phyloP scores from a whole-genome alignment of 2,113 vertebrate genomes.

The Pedionomus torquatus region DNA sequence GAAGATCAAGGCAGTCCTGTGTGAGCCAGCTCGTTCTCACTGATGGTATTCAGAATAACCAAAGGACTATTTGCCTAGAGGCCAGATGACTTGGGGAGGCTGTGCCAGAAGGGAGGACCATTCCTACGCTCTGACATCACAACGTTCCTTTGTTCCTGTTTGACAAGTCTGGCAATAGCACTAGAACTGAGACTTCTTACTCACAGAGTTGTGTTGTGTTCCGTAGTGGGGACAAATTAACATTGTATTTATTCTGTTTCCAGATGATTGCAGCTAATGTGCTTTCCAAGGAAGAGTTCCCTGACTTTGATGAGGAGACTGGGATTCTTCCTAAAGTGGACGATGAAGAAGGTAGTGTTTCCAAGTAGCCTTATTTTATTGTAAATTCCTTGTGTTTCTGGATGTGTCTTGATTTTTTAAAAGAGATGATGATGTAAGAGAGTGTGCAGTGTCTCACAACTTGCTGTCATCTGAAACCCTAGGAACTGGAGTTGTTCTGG shows the following conservation, averaged over 20 bases:
- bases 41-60: not conserved
- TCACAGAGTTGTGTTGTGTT: rapidly evolving
- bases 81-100: not conserved
- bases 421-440: not conserved
- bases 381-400: not conserved
- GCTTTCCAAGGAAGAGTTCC: constrained; percentile 97
- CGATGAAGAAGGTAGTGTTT: constrained; percentile 91
- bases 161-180: not conserved
- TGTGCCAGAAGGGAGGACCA: not conserved
- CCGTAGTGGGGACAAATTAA: not conserved
- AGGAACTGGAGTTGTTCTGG: not conserved
- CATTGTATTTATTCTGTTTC: not conserved
- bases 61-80: not conserved
- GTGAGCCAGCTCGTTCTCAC: not conserved
- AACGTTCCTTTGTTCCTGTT: not conserved
- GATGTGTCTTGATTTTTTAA: not conserved
- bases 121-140: not conserved
- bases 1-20: not conserved
- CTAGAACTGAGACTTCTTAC: not conserved
- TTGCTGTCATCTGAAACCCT: not conserved
- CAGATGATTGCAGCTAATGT: constrained; percentile 99
- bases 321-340: constrained; percentile 98
- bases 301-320: constrained; percentile 98
- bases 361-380: not conserved
- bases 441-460: not conserved